Conservation (phyloP, 2,113 vertebrate species). For the Stigmatopora argus region DNA sequence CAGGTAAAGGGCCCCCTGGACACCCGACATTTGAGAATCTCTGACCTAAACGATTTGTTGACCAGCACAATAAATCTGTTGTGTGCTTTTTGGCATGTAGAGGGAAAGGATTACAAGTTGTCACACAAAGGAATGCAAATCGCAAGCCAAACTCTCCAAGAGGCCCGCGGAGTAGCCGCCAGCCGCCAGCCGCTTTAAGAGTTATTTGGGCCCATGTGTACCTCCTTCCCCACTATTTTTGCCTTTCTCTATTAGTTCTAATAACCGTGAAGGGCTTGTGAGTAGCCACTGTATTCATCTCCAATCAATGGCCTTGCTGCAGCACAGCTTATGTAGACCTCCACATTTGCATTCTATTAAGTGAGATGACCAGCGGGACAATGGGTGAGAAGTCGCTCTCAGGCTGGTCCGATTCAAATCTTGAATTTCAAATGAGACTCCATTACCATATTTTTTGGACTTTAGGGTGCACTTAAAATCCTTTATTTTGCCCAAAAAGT, state of each 20-base stretch:
- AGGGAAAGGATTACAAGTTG: conserved; percentile 78
- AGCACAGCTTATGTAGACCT: conserved; percentile 64
- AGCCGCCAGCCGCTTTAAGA: conserved; percentile 52
- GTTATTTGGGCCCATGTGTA: conserved; percentile 63
- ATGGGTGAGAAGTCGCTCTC: conserved; percentile 64
- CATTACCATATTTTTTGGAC: background rate
- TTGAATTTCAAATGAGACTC: conserved; percentile 55
- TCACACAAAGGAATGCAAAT: conserved; percentile 80
- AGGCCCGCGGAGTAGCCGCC: conserved; percentile 67
- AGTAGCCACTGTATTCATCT: conserved; percentile 79
- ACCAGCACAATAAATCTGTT: conserved; percentile 87
- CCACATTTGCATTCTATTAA: conserved; percentile 72
- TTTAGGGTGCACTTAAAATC: background rate
- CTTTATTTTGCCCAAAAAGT: too few species aligned
- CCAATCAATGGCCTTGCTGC: conserved; percentile 74
- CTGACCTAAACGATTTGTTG: conserved; percentile 81
- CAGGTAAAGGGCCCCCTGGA: background rate
- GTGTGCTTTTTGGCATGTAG: conserved; percentile 76
- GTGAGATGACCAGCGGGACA: conserved; percentile 72
- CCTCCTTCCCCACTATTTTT: conserved; percentile 68
- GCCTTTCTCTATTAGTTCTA: conserved; percentile 76
- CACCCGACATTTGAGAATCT: background rate
- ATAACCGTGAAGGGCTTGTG: conserved; percentile 73
- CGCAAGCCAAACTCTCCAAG: conserved; percentile 74
- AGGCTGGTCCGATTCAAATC: conserved; percentile 57